These are phyloP conservation scores for Panthera tigris DNA, from an alignment of 2,113 vertebrate species.

Conservation along the genomic window DNA sequence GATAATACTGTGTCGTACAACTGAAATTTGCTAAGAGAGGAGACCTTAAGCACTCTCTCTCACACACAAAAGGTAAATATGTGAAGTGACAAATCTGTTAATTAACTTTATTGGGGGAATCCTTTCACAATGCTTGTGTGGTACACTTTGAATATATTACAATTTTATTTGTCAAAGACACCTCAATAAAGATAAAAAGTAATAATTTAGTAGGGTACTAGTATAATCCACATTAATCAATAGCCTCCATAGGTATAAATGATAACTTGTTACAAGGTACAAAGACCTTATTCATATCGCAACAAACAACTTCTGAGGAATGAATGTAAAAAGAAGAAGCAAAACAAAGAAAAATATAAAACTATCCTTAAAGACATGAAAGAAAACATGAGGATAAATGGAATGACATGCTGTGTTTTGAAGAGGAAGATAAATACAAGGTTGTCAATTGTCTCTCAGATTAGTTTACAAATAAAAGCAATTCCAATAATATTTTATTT, in stretches of 20 bases:
- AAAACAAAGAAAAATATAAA: not conserved
- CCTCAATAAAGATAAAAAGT: not conserved
- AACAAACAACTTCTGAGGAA: not conserved
- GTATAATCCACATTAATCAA: not conserved
- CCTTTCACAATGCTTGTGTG: not conserved
- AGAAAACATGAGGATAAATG: not conserved
- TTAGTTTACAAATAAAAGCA: not conserved
- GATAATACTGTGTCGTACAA: not conserved
- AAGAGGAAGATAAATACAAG: not conserved
- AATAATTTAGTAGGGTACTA: not conserved
- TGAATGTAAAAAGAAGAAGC: not conserved
- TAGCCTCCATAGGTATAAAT: not conserved
- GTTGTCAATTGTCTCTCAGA: not conserved
- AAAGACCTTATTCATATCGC: not conserved
- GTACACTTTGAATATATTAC: not conserved
- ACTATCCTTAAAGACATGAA: not conserved
- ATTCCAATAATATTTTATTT: not conserved
- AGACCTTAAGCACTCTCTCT: not conserved
- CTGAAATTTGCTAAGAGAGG: not conserved
- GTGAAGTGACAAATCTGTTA: not conserved
- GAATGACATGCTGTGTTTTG: not conserved
- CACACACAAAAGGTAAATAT: not conserved
- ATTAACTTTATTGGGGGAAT: not conserved
- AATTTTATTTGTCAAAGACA: not conserved
- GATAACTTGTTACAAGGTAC: not conserved